Conservation (phyloP, 2,113 vertebrate species). For the Cromileptes altivelis region DNA sequence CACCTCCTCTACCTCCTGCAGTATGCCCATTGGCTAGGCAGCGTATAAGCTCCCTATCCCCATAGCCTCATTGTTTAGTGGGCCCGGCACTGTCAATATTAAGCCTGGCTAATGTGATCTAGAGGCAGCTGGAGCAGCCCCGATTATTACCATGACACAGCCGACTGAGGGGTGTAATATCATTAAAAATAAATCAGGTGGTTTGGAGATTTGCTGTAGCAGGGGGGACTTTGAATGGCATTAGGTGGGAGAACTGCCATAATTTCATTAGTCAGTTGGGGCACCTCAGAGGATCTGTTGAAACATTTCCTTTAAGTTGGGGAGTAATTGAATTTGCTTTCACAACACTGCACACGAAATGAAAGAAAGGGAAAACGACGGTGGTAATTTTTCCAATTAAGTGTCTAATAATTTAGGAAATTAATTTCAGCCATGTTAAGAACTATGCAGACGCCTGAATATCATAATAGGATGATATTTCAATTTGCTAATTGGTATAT, state of each 20-base stretch:
- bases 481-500: conserved; percentile 44
- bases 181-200: conserved; percentile 91
- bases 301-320: conserved; percentile 81
- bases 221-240: conserved; percentile 81
- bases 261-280: conserved; percentile 87
- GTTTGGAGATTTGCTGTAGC: conserved; percentile 86
- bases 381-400: conserved; percentile 21
- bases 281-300: conserved; percentile 83
- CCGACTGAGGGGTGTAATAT: conserved; percentile 87
- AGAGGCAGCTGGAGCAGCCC: conserved; percentile 88
- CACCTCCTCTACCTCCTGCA: conserved; percentile 80
- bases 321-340: conserved; percentile 82
- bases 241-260: conserved; percentile 82
- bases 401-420: conserved; percentile 47
- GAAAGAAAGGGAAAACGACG: conserved; percentile 36
- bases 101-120: conserved; percentile 90
- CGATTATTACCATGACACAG: conserved; percentile 90
- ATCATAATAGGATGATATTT: conserved; percentile 33
- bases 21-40: conserved; percentile 83
- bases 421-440: conserved; percentile 31
- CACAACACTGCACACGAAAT: conserved; percentile 71
- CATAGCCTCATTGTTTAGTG: conserved; percentile 83
- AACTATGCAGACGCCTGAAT: conserved; percentile 17
- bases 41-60: conserved; percentile 83
- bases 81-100: conserved; percentile 86